Percentiles rank a stretch among this genome's conserved stretches.
phyloP scores from a whole-genome alignment of 2,888 invertebrate genomes.

The Scaptodrosophila latifasciaeformis region DNA sequence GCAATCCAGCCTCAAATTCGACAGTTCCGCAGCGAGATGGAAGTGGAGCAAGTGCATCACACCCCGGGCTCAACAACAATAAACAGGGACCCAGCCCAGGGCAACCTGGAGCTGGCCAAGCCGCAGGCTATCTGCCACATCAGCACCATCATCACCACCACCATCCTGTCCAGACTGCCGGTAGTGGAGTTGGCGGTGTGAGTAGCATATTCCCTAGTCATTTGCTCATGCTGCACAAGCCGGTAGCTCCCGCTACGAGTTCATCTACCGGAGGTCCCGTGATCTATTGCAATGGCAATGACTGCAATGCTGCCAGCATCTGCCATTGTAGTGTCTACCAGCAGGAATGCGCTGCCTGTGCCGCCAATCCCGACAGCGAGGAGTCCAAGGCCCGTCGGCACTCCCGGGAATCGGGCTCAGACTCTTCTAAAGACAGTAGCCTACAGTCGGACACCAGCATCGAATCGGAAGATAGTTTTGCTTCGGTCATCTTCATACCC shows the following conservation, averaged over 20 bases:
- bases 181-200: not conserved
- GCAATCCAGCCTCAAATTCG: not conserved
- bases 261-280: constrained; percentile 51
- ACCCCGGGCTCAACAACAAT: constrained; percentile 14
- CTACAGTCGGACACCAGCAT: constrained; percentile 95
- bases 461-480: constrained; percentile 94
- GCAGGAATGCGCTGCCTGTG: constrained; percentile 49
- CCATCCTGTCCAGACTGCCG: constrained; percentile 43
- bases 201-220: constrained; percentile 32
- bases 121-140: constrained; percentile 37
- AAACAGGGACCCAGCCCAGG: constrained; percentile 16
- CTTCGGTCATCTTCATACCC: constrained; percentile 93
- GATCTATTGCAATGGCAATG: constrained; percentile 61
- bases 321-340: constrained; percentile 70
- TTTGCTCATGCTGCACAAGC: constrained; percentile 38
- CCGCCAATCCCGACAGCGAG: constrained; percentile 56
- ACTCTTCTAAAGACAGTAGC: constrained; percentile 91
- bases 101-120: constrained; percentile 15
- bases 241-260: constrained; percentile 7
- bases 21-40: constrained; percentile 12
- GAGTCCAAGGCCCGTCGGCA: constrained; percentile 80
- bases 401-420: constrained; percentile 91
- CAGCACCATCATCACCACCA: constrained; percentile 53
- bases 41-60: no score
- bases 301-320: constrained; percentile 69